These are phyloP conservation scores for Cheilosia pagana DNA, from an alignment of 2,888 invertebrate species.

Conservation along the genomic window DNA sequence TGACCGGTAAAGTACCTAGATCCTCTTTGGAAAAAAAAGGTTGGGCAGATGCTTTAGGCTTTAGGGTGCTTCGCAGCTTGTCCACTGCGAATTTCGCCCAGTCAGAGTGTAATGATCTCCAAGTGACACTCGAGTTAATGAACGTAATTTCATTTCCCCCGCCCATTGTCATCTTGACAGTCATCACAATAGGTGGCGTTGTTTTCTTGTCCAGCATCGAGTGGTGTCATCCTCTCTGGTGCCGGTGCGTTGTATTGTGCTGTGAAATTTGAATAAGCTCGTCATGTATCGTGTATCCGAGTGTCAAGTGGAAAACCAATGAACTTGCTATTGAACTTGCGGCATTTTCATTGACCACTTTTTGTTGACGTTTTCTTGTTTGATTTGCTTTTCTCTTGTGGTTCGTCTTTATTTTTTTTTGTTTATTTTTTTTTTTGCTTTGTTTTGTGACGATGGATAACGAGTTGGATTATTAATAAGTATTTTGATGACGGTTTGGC, in stretches of 20 bases:
- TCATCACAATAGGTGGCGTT: slow-evolving; percentile 17
- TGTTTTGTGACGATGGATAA: slow-evolving; percentile 39
- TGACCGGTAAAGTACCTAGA: slow-evolving; percentile 56
- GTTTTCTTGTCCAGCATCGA: not conserved
- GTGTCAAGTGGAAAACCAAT: slow-evolving; percentile 72
- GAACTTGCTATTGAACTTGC: slow-evolving; percentile 74
- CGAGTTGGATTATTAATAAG: slow-evolving; percentile 55
- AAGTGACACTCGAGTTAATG: slow-evolving; percentile 69
- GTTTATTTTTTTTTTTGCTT: slow-evolving; percentile 21
- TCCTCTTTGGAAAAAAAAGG: not conserved
- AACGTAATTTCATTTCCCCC: slow-evolving; percentile 35
- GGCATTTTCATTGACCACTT: slow-evolving; percentile 68
- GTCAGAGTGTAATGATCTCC: slow-evolving; percentile 52
- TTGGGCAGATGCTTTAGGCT: slow-evolving; percentile 17
- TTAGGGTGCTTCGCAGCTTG: not conserved
- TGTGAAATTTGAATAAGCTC: slow-evolving; percentile 71
- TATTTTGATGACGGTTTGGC: slow-evolving; percentile 57
- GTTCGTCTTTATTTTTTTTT: slow-evolving; percentile 28
- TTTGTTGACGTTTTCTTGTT: slow-evolving; percentile 50
- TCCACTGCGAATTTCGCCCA: slow-evolving; percentile 16
- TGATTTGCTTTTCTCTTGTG: slow-evolving; percentile 32
- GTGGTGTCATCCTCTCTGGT: slow-evolving; percentile 39
- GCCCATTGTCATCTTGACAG: slow-evolving; percentile 45
- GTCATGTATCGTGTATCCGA: slow-evolving; percentile 60
- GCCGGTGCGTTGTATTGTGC: not conserved